Percentiles rank a stretch among this genome's conserved stretches.
These are phyloP conservation scores for Himalopsyche tibetana DNA, from an alignment of 2,888 invertebrate genomes.

Conservation along the genomic window DNA sequence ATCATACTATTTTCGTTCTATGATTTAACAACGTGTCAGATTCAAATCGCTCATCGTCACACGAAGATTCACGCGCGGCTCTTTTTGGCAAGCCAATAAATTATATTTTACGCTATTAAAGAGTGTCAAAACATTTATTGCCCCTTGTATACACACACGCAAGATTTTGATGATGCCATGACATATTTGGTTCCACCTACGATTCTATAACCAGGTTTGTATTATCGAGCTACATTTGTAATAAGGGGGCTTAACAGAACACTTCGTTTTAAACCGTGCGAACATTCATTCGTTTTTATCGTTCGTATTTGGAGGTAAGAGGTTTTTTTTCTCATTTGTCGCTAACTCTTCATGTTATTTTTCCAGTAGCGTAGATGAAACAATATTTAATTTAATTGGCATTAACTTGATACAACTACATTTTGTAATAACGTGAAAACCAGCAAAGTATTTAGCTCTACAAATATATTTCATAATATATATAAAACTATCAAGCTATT, in stretches of 20 bases:
- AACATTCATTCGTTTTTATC: background rate
- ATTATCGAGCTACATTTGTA: conserved; percentile 6
- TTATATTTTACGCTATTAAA: conserved; percentile 47
- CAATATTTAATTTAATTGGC: background rate
- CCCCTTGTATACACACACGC: conserved; percentile 36
- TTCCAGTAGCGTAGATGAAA: background rate
- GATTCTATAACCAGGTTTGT: background rate
- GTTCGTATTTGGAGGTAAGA: background rate
- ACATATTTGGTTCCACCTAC: conserved; percentile 51
- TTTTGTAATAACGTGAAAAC: no score
- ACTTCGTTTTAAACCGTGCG: background rate
- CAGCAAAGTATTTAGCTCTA: no score
- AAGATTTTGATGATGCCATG: conserved; percentile 43
- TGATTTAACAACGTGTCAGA: conserved; percentile 2
- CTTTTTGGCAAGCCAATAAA: conserved; percentile 42
- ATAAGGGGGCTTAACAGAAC: background rate
- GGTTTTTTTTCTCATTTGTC: background rate
- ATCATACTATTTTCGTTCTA: background rate
- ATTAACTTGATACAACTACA: no score
- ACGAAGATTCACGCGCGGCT: background rate
- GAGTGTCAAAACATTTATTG: conserved; percentile 55
- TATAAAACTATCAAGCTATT: no score
- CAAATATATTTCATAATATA: no score
- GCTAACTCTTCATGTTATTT: background rate
- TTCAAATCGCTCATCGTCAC: conserved; percentile 10